Conservation (phyloP, 1,140 invertebrate species). For the Thaumatotibia leucotreta region DNA sequence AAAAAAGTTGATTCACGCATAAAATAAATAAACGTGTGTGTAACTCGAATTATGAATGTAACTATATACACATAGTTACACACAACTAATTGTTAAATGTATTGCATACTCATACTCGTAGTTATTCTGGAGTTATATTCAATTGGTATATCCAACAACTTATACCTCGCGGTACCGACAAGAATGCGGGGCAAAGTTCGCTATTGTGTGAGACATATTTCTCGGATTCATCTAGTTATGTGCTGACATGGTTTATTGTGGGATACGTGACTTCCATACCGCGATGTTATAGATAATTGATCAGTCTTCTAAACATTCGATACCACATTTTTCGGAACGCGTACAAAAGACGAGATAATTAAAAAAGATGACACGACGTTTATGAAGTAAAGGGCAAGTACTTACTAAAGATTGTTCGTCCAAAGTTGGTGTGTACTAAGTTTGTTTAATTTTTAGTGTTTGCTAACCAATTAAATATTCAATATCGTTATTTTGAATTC, state of each 20-base stretch:
- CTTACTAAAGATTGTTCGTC: too few relatives aligned
- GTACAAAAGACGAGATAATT: neutral
- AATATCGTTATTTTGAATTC: too few relatives aligned
- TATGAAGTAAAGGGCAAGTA: too few relatives aligned
- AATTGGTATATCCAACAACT: neutral
- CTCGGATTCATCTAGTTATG: neutral
- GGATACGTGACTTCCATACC: neutral
- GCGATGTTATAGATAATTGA: neutral
- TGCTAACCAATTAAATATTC: too few relatives aligned
- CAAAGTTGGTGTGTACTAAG: too few relatives aligned
- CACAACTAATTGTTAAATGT: too few relatives aligned
- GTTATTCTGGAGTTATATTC: neutral
- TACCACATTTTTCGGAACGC: neutral
- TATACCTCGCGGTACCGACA: neutral
- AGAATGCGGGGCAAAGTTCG: neutral
- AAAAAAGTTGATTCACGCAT: too few relatives aligned
- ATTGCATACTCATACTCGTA: neutral
- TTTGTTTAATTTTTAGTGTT: too few relatives aligned
- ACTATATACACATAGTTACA: too few relatives aligned
- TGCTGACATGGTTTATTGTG: neutral
- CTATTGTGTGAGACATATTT: conserved; percentile 1
- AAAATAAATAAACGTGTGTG: too few relatives aligned
- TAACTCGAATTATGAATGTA: too few relatives aligned
- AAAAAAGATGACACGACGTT: neutral
- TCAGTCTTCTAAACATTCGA: neutral